phyloP scores from a whole-genome alignment of 2,888 invertebrate species.

The Cephus rjabovi region DNA sequence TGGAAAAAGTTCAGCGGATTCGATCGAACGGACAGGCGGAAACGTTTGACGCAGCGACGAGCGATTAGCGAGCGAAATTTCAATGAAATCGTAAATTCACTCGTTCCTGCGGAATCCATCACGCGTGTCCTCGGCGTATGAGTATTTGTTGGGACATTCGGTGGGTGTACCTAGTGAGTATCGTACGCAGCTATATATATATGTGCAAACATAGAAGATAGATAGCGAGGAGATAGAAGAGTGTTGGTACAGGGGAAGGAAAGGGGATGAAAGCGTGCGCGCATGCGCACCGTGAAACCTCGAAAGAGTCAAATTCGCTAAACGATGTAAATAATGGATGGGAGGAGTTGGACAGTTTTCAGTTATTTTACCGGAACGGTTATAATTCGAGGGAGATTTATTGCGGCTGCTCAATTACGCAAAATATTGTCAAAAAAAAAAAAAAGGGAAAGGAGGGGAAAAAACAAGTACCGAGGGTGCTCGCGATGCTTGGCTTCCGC shows the following conservation, averaged over 20 bases:
- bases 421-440: conserved; percentile 53
- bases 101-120: conserved; percentile 3
- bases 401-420: conserved; percentile 59
- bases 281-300: conserved; percentile 26
- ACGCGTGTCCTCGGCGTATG: conserved; percentile 6
- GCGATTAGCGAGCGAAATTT: conserved; percentile 57
- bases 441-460: background rate
- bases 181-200: background rate
- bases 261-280: background rate
- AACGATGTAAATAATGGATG: conserved; percentile 63
- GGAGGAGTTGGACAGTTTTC: conserved; percentile 58
- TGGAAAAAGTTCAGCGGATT: background rate
- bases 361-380: conserved; percentile 56
- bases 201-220: background rate
- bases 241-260: background rate
- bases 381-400: conserved; percentile 60
- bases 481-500: background rate
- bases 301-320: conserved; percentile 58
- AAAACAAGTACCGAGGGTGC: background rate
- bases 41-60: conserved; percentile 1
- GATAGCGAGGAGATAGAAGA: background rate
- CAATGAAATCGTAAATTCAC: conserved; percentile 56
- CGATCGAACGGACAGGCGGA: background rate
- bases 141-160: background rate
- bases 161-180: background rate